Evolutionary conservation across 1,140 invertebrate species (phyloP), one percentile per base, ranked within the genome.

Genomic region (Vanessa tameamea): DNA sequence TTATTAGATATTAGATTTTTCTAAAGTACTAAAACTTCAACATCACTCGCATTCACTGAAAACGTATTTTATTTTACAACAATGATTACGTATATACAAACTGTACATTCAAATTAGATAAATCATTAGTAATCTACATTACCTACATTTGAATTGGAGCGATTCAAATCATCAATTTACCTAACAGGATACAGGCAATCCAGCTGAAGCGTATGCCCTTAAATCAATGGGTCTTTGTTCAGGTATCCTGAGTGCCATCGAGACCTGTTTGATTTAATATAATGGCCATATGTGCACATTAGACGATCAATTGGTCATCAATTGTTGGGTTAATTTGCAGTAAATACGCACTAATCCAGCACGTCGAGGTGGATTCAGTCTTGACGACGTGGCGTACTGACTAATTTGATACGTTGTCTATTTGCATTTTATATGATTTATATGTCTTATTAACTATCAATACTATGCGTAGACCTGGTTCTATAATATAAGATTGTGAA

Each of bases 291-390:
- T 82, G 86, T 70, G 85, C 78, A 83, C 86, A 91, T 90, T 89
- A 89, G 83, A 87, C 89, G 87, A 90, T 90, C 88, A 90, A 90
- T 91, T 88, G 89, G 78, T 85, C 86, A 88, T 91, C 85, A 91
- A 91, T 91, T 89, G 87, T 80, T 80, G 75, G 81, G 86, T 88
- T 89, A 89, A 89, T 91, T 90, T 90, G 86, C 88, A 90, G 85
- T 89, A 89, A 91, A 90, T 86, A 91, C 83, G 61, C 61, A 70
- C 72, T 88, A 89, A 91, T 88, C 89, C 86, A 31, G 55, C 70
- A 63, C 75, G 78, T 75, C 73, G 69, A 75, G 73, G 71, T 82
- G 76, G 81, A 88, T 86, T 76, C 61, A 64, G 67, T 70, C 57
- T 59, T 61, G 73, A 69, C 53, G 67, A 69, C 67, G 43, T 69